Conservation (phyloP, 2,888 invertebrate species). For the Argyresthia goedartella region DNA sequence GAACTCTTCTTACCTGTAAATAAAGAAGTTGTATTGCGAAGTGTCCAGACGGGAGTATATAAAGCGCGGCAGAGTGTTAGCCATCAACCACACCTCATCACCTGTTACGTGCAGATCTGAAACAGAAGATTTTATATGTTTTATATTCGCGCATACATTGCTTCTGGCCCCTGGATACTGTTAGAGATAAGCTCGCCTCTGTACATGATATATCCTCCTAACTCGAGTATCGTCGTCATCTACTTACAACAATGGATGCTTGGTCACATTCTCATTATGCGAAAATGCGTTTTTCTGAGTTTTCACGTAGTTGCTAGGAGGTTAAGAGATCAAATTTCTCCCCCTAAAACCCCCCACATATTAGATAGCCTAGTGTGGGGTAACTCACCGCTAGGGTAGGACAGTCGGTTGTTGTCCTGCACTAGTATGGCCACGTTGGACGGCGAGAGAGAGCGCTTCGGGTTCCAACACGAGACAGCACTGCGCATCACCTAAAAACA, state of each 20-base stretch:
- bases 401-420: conserved; percentile 70
- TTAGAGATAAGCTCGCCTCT: too few species aligned
- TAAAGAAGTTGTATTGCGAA: conserved; percentile 73
- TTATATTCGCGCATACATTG: too few species aligned
- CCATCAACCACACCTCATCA: conserved; percentile 76
- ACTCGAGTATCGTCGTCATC: too few species aligned
- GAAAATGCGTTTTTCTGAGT: too few species aligned
- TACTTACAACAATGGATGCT: too few species aligned
- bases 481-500: conserved; percentile 57
- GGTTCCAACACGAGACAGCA: conserved; percentile 84
- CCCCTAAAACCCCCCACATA: too few species aligned
- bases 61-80: conserved; percentile 77
- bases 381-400: conserved; percentile 73
- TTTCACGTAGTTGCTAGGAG: too few species aligned
- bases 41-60: conserved; percentile 73
- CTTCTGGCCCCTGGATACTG: neutral
- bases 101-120: conserved; percentile 68
- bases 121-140: too few species aligned
- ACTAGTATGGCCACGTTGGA: conserved; percentile 70
- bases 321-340: too few species aligned
- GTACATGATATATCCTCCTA: too few species aligned
- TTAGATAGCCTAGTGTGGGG: too few species aligned
- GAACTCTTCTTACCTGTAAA: conserved; percentile 46
- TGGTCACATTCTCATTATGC: too few species aligned
- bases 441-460: conserved; percentile 51